A percentile compares a stretch with the other conserved stretches of the same genome.
Evolutionary conservation across 2,113 vertebrate species (phyloP).

Genomic region (Jaculus jaculus): DNA sequence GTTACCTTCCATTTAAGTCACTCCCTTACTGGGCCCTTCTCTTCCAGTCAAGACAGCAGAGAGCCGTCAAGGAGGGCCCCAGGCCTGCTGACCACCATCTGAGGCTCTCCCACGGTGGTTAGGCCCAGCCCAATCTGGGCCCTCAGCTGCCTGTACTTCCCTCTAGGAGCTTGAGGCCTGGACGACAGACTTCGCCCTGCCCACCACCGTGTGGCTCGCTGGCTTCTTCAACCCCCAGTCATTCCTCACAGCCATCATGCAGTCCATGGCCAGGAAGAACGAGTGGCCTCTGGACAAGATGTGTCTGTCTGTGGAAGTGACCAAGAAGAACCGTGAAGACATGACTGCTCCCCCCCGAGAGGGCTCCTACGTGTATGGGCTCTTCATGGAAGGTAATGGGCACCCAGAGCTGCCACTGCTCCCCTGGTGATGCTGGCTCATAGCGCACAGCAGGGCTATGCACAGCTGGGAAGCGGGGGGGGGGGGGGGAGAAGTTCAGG

Average conservation of each 20-base stretch:
- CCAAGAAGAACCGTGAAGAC: conserved; percentile 85
- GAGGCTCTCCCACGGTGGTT: background rate
- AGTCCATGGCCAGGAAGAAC: conserved; percentile 86
- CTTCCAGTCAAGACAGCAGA: too few species aligned
- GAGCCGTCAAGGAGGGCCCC: background rate
- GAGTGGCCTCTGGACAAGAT: conserved; percentile 89
- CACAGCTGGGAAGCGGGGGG: accelerated
- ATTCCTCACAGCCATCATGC: conserved; percentile 88
- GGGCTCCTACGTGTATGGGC: conserved; percentile 83
- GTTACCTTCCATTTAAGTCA: too few species aligned
- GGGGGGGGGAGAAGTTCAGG: background rate
- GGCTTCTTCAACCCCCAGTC: conserved; percentile 90
- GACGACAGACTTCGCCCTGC: conserved; percentile 85
- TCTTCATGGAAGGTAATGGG: conserved; percentile 87
- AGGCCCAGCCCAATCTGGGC: background rate
- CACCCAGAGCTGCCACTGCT: background rate
- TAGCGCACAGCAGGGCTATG: too few species aligned
- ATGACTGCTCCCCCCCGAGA: conserved; percentile 85
- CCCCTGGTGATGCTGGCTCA: background rate
- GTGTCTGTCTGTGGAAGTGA: conserved; percentile 87
- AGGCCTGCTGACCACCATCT: background rate
- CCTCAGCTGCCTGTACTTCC: accelerated
- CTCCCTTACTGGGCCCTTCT: too few species aligned
- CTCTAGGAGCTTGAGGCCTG: conserved; percentile 87
- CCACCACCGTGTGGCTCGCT: conserved; percentile 84